Evolutionary conservation across 2,888 invertebrate species (phyloP).

Genomic region (Ephialtes manifestator): DNA sequence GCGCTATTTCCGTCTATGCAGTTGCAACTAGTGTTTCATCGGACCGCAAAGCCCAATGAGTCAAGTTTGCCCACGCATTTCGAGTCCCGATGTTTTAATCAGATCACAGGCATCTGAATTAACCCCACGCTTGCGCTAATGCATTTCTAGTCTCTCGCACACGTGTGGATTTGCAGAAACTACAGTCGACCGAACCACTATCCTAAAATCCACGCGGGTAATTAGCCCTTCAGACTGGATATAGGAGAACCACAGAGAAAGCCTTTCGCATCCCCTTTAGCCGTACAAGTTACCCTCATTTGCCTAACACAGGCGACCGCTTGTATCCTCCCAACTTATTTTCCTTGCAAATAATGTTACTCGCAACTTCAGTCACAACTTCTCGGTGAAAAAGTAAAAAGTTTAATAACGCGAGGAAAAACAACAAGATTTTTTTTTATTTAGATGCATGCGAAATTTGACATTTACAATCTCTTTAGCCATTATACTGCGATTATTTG

Average conservation of each 20-base stretch:
- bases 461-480: too few species aligned
- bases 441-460: too few species aligned
- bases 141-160: not conserved
- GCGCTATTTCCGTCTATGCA: slow-evolving; percentile 32
- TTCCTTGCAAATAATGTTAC: not conserved
- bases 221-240: not conserved
- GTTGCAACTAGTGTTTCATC: slow-evolving; percentile 1
- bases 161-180: slow-evolving; percentile 8
- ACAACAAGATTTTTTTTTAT: too few species aligned
- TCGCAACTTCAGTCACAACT: not conserved
- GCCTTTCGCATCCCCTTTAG: not conserved
- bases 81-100: slow-evolving; percentile 12
- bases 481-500: too few species aligned
- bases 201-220: not conserved
- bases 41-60: not conserved
- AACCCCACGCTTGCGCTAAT: not conserved
- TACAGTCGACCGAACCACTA: not conserved
- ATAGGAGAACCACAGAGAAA: not conserved
- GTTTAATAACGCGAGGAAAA: too few species aligned
- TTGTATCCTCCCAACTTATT: not conserved
- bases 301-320: not conserved
- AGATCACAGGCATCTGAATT: slow-evolving; percentile 4
- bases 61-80: slow-evolving; percentile 6
- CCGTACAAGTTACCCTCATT: not conserved
- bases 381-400: too few species aligned